Evolutionary conservation across 2,888 invertebrate species (phyloP), one percentile per base, ranked within the genome.

Genomic region (Mactromeris polynyma): DNA sequence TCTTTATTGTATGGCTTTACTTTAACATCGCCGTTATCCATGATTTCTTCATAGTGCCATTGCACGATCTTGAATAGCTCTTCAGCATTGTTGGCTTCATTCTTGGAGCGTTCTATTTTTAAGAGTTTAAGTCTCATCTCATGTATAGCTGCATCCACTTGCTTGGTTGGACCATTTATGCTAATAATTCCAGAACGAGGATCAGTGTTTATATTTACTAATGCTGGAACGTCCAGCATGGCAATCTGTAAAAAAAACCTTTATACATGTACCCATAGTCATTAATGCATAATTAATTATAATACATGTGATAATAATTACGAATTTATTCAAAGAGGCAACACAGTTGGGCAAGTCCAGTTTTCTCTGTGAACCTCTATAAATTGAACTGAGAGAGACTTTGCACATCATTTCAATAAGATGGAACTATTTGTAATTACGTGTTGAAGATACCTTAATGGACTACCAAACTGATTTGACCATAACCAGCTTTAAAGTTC

Each of bases 171-270:
- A 11, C 93, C 93, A 19, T 90, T 64, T 21, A 93, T 3, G 1
- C 73, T 89, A 17, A 93, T 86, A 0, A 89, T 77, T 26, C 91
- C 87, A 9, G 40, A 54, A 17, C 64, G 51, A 42, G 82, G 9
- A 38, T 93, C 91, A 17, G 92, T 87, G 14, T 81, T 90, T 19
- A 92, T 86, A 36, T 89, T 38, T 1, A 91, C 89, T n/a, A 89
- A 46, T 42, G 42, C 64, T 21, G 73, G 42, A 21, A 64, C 36
- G 69, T 89, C 87, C 19, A 91, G 26, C 14, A 69, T 7, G 7
- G 80, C 51, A 58, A 54, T 21, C 90, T 90, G 86, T 64, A 84
- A 73, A 33, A 33, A 46, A 46, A 46, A 7, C 4, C n/a, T n/a
- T n/a, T n/a, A n/a, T n/a, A n/a, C n/a, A n/a, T n/a, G n/a, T n/a